phyloP scores from a whole-genome alignment of 2,888 invertebrate species.

The Lagria hirta region DNA sequence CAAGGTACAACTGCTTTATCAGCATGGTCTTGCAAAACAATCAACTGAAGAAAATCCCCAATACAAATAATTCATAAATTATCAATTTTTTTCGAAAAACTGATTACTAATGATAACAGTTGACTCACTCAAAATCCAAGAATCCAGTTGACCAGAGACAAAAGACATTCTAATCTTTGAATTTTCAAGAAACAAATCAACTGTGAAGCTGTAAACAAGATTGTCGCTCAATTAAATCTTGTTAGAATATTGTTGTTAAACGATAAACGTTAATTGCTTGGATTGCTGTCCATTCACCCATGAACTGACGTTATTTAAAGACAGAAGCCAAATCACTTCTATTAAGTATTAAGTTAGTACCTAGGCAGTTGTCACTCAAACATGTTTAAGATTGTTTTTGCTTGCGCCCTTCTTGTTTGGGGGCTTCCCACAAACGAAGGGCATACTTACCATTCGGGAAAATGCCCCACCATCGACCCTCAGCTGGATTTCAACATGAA shows the following conservation, averaged over 20 bases:
- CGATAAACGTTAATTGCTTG: not conserved
- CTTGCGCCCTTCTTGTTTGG: conserved; percentile 1
- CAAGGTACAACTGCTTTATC: too few relatives aligned
- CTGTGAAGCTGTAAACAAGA: conserved; percentile 19
- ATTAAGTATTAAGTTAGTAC: conserved; percentile 10
- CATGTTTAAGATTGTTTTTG: conserved; percentile 6
- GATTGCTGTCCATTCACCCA: conserved; percentile 3
- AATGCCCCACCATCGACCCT: conserved; percentile 73
- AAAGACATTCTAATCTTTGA: not conserved
- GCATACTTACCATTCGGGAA: conserved; percentile 74
- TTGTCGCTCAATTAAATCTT: conserved; percentile 7
- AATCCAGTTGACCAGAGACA: conserved; percentile 6
- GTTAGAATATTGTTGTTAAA: not conserved
- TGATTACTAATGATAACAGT: conserved; percentile 14
- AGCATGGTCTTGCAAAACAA: too few relatives aligned
- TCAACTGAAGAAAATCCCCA: too few relatives aligned
- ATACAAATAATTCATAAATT: too few relatives aligned
- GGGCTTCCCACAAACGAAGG: conserved; percentile 42
- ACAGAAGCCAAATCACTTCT: conserved; percentile 1
- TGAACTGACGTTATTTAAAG: conserved; percentile 10
- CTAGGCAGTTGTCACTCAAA: not conserved
- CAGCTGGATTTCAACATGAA: conserved; percentile 73
- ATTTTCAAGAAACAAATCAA: conserved; percentile 11
- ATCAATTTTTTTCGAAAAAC: conserved; percentile 13
- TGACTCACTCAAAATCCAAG: conserved; percentile 15